Conservation (phyloP, 2,888 invertebrate genomes). For the Ophion ellenae region DNA sequence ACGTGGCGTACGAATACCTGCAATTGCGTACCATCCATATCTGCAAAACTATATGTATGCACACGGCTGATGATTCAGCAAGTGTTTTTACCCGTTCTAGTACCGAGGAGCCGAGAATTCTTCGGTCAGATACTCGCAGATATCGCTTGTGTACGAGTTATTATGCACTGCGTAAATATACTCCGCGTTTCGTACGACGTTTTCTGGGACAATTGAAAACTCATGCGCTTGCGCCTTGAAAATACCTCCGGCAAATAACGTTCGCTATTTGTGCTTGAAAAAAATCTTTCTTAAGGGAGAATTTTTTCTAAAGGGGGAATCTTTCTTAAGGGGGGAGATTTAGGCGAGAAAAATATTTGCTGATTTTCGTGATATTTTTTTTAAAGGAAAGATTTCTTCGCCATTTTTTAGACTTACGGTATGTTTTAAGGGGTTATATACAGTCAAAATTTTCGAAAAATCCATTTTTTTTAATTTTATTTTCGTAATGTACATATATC, state of each 20-base stretch:
- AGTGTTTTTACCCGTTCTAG: constrained; percentile 19
- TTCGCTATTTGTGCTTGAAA: background rate
- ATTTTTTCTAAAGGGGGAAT: no score
- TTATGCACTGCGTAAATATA: constrained; percentile 31
- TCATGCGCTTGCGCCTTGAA: background rate
- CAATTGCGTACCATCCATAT: constrained; percentile 10
- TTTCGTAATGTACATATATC: no score
- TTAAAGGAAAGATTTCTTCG: no score
- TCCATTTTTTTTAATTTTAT: no score
- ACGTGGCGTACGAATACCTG: constrained; percentile 37
- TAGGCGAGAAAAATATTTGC: no score
- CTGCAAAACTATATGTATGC: constrained; percentile 20
- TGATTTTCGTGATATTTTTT: no score
- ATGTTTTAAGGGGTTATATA: no score
- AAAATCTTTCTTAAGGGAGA: no score
- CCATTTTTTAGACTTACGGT: no score
- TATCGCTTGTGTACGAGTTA: constrained; percentile 36
- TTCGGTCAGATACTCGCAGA: constrained; percentile 15
- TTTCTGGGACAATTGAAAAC: constrained; percentile 8
- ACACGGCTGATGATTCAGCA: constrained; percentile 43
- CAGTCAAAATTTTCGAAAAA: no score
- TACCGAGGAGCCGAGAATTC: constrained; percentile 35
- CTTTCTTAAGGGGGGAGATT: no score
- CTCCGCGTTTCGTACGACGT: constrained; percentile 18
- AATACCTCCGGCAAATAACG: background rate